Evolutionary conservation across 2,797 vertebrate species (phyloP).

Genomic region (Prionace glauca): DNA sequence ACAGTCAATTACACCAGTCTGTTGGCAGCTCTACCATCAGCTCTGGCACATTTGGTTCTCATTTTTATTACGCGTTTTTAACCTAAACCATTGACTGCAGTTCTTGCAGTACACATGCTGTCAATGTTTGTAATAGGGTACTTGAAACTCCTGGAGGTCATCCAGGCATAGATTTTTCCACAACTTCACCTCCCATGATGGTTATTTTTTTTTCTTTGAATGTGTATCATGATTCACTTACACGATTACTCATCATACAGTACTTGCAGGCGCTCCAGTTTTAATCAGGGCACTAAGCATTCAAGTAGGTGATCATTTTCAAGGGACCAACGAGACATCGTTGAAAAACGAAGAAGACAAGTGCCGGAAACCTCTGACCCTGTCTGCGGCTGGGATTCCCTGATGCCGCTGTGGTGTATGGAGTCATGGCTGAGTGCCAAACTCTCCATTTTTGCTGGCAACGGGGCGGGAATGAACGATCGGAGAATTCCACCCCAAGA

Average conservation of each 20-base stretch:
- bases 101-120: constrained; percentile 42
- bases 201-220: constrained; percentile 39
- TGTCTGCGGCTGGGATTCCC: too few relatives aligned
- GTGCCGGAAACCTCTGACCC: background rate
- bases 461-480: too few relatives aligned
- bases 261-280: background rate
- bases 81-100: constrained; percentile 24
- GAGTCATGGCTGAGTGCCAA: too few relatives aligned
- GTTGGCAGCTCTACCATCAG: background rate
- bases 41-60: constrained; percentile 31
- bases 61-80: background rate
- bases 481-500: background rate
- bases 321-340: background rate
- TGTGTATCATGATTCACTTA: constrained; percentile 45
- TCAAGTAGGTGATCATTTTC: background rate
- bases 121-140: constrained; percentile 43
- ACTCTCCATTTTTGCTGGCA: too few relatives aligned
- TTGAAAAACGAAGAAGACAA: background rate
- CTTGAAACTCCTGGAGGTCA: constrained; percentile 24
- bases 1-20: background rate
- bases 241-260: constrained; percentile 26
- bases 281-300: background rate
- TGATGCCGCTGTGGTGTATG: too few relatives aligned
- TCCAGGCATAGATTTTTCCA: constrained; percentile 42
- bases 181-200: constrained; percentile 44